These are phyloP conservation scores for Coreoperca whiteheadi DNA, from an alignment of 2,113 vertebrate species.

Conservation along the genomic window DNA sequence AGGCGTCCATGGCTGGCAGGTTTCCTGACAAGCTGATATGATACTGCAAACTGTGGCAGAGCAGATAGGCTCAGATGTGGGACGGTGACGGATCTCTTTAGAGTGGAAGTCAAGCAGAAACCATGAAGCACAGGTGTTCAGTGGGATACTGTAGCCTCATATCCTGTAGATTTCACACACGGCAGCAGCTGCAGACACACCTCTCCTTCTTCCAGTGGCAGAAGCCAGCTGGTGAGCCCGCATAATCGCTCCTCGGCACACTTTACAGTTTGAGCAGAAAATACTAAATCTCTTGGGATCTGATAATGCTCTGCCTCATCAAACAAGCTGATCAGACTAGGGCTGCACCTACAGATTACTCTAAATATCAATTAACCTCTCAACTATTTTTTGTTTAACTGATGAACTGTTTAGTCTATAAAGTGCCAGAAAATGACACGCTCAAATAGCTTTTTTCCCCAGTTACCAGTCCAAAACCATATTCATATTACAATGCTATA, in stretches of 20 bases:
- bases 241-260: conserved; percentile 47
- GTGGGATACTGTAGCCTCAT: conserved; percentile 71
- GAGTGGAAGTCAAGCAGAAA: conserved; percentile 77
- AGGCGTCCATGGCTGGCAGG: conserved; percentile 34
- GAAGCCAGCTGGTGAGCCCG: conserved; percentile 65
- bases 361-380: background rate
- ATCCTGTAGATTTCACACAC: conserved; percentile 66
- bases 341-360: background rate
- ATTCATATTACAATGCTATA: background rate
- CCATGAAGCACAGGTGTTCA: conserved; percentile 83
- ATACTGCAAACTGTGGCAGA: conserved; percentile 50
- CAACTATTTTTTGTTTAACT: background rate
- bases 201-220: conserved; percentile 41
- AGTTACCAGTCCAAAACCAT: background rate
- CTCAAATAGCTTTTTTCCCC: background rate
- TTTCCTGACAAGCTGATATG: conserved; percentile 65
- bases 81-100: conserved; percentile 78
- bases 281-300: too few species aligned
- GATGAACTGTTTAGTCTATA: background rate
- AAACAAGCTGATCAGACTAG: conserved; percentile 20
- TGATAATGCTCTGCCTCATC: conserved; percentile 20
- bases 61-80: conserved; percentile 61
- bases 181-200: conserved; percentile 67
- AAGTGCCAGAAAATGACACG: background rate
- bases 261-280: conserved; percentile 18